Conservation (phyloP, 2,113 vertebrate genomes). For the Nipponia nippon region DNA sequence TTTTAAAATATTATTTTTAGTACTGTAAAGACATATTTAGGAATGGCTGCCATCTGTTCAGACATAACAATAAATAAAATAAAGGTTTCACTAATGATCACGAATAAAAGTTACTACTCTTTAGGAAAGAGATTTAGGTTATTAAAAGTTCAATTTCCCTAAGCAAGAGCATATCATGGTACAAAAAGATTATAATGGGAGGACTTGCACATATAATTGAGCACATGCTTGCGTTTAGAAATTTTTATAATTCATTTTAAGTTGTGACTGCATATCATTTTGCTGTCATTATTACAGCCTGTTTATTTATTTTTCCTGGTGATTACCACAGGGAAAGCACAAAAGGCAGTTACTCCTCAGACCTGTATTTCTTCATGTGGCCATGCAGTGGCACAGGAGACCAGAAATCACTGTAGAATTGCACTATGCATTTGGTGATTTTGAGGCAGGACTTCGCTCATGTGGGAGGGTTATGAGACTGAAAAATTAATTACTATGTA, state of each 20-base stretch:
- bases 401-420: not conserved
- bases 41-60: not conserved
- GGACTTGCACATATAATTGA: not conserved
- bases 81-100: not conserved
- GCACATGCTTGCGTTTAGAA: not conserved
- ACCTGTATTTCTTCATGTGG: not conserved
- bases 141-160: not conserved
- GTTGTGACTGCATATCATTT: not conserved
- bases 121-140: not conserved
- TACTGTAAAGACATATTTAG: not conserved
- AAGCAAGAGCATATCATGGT: not conserved
- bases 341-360: not conserved
- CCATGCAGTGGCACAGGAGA: constrained; percentile 36
- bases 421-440: accelerated
- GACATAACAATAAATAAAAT: not conserved
- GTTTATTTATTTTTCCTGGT: not conserved
- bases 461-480: not conserved
- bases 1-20: not conserved
- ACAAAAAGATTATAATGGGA: not conserved
- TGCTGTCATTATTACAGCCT: not conserved
- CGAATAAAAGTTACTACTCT: not conserved
- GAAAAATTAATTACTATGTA: accelerated
- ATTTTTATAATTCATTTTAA: not conserved
- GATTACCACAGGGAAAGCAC: too few species aligned
- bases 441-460: not conserved